Evolutionary conservation across 2,888 invertebrate species (phyloP).

Genomic region (Caenorhabditis sulstoni): DNA sequence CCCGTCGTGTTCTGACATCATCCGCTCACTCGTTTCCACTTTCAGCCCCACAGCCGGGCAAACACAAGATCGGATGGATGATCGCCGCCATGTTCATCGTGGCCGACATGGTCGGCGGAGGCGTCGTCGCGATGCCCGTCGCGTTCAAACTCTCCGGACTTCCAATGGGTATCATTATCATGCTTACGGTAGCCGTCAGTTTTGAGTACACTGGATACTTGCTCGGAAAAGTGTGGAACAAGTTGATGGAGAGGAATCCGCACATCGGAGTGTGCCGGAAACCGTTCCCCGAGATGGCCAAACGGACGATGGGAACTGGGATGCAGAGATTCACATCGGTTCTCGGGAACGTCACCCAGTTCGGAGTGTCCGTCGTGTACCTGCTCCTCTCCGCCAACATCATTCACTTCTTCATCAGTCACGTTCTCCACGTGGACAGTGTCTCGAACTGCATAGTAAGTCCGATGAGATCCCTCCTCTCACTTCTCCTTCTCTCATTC

Average conservation of each 20-base stretch:
- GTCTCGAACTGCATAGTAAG: constrained; percentile 51
- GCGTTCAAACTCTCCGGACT: constrained; percentile 77
- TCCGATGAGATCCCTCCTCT: no score
- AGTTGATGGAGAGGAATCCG: constrained; percentile 72
- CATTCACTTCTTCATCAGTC: constrained; percentile 71
- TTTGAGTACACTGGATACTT: constrained; percentile 79
- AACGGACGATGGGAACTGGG: constrained; percentile 72
- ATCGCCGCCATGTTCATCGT: constrained; percentile 75
- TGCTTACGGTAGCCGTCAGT: constrained; percentile 70
- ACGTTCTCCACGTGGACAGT: constrained; percentile 36
- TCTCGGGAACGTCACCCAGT: constrained; percentile 72
- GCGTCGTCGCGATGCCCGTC: constrained; percentile 79
- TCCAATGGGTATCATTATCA: constrained; percentile 67
- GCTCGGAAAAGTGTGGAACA: constrained; percentile 78
- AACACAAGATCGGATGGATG: constrained; percentile 73
- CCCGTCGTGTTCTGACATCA: not conserved
- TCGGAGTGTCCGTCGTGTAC: constrained; percentile 79
- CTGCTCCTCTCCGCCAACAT: constrained; percentile 78
- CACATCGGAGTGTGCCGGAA: constrained; percentile 75
- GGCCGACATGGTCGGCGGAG: constrained; percentile 80
- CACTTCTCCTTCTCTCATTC: not conserved
- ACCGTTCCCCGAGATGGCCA: constrained; percentile 80
- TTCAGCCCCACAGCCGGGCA: constrained; percentile 61
- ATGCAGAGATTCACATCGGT: constrained; percentile 73
- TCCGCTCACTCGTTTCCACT: not conserved